Conservation (phyloP, 1,140 invertebrate species). For the Bombus haemorrhoidalis region DNA sequence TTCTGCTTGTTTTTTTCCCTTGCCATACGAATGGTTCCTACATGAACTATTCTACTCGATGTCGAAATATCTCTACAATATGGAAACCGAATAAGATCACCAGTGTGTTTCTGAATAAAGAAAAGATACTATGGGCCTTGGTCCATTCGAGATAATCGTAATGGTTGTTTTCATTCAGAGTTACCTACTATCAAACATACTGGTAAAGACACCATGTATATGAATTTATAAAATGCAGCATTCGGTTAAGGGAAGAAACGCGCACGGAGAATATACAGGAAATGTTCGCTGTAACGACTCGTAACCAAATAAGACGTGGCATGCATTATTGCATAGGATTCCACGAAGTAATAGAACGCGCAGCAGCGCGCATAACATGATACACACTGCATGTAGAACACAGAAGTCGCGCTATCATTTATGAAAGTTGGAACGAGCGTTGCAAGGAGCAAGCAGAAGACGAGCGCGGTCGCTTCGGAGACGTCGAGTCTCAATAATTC, state of each 20-base stretch:
- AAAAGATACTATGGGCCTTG: too few species aligned
- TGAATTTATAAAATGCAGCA: neutral
- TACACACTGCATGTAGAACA: neutral
- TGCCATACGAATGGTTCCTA: too few species aligned
- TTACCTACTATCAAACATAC: neutral
- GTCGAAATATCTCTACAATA: too few species aligned
- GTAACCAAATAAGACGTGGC: neutral
- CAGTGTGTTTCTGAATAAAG: too few species aligned
- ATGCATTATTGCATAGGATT: neutral
- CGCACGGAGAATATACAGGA: neutral
- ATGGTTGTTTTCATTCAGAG: too few species aligned
- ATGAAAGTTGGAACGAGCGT: neutral
- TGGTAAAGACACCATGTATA: neutral
- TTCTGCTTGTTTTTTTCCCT: too few species aligned
- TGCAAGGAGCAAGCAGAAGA: neutral
- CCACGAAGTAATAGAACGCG: neutral
- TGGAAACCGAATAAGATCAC: too few species aligned
- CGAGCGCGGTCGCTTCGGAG: neutral
- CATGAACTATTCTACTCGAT: too few species aligned
- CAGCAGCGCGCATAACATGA: neutral
- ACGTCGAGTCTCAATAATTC: constrained; percentile 15
- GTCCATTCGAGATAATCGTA: too few species aligned
- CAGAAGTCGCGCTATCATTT: neutral
- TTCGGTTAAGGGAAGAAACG: neutral
- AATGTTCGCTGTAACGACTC: neutral